These are phyloP conservation scores for Diadophis punctatus DNA, from an alignment of 2,113 vertebrate species.

Conservation along the genomic window DNA sequence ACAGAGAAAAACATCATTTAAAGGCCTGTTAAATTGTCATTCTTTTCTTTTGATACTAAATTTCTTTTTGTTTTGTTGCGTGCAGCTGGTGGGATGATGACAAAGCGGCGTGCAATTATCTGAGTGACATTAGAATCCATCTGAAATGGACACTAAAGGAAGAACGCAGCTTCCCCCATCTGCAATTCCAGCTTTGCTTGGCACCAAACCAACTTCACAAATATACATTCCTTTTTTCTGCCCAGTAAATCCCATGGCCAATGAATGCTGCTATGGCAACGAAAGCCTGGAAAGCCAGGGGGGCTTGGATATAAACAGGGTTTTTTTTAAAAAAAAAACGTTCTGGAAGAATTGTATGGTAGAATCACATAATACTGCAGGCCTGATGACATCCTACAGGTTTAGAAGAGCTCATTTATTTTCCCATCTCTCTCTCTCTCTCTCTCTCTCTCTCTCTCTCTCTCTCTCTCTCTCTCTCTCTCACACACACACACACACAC, in stretches of 20 bases:
- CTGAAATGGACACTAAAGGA: slow-evolving; percentile 78
- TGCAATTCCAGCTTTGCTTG: slow-evolving; percentile 68
- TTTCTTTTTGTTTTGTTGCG: slow-evolving; percentile 74
- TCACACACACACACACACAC: not conserved
- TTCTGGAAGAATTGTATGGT: slow-evolving; percentile 45
- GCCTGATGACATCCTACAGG: slow-evolving; percentile 38
- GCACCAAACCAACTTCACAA: slow-evolving; percentile 66
- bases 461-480: not conserved
- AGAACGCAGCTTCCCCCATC: slow-evolving; percentile 64
- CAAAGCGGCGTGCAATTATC: slow-evolving; percentile 71
- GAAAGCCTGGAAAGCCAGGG: slow-evolving; percentile 36
- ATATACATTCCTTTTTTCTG: slow-evolving; percentile 43
- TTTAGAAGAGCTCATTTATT: slow-evolving; percentile 19
- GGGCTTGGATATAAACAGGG: slow-evolving; percentile 46
- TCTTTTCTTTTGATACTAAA: slow-evolving; percentile 65
- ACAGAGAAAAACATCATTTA: slow-evolving; percentile 75
- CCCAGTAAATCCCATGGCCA: slow-evolving; percentile 58
- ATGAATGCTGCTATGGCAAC: slow-evolving; percentile 67
- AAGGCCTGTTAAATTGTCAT: slow-evolving; percentile 74
- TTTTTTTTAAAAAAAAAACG: slow-evolving; percentile 51
- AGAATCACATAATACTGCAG: slow-evolving; percentile 35
- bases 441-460: not conserved
- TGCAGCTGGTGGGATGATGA: slow-evolving; percentile 72
- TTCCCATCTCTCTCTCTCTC: not conserved
- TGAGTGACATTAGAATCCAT: slow-evolving; percentile 69